Evolutionary conservation across 2,888 invertebrate genomes (phyloP), one percentile per base, ranked within the genome.

Genomic region (Rhopalosiphum nymphaeae): DNA sequence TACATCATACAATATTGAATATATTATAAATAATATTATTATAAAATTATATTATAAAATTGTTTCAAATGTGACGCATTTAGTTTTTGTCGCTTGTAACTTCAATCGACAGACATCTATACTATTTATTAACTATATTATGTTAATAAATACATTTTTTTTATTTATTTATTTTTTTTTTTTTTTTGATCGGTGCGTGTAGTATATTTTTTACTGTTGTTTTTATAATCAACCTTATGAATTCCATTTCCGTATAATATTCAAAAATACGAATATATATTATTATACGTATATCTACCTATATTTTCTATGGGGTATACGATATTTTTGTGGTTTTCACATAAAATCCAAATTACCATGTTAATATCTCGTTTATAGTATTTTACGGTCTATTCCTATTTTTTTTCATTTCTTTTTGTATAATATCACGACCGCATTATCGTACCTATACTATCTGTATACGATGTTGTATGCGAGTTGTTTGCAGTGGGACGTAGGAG

Each of bases 291-390:
- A 44, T 46, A 7, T 46, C 44, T 46, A 36, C 36, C 36, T 78
- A 78, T 36, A 25, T 42, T 36, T 21, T 7, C 21, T 61, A 11
- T 25, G 25, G 56, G 25, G 10, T n/a, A 56, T 29, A 25, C 16
- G 44, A 57, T n/a, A 44, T 84, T 67, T 61, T 67, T 67, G 88
- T 67, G 88, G 89, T 84, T 26, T 86, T 36, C 92, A 78, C 49
- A 78, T 78, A 89, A 53, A 88, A 78, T 25, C 78, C 88, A 42
- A 93, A 93, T 89, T 56, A 93, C 57, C 67, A 21, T 44, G 89
- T 93, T 93, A 56, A 84, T 84, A 89, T 89, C 89, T 84, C 78
- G 89, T 93, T 88, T 93, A 53, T 53, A 67, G 49, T 67, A 29
- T 61, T 88, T 87, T 92, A 49, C 91, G 44, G 56, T 49, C 9